These are phyloP conservation scores for Dallia pectoralis DNA, from an alignment of 2,797 vertebrate genomes.

Conservation along the genomic window DNA sequence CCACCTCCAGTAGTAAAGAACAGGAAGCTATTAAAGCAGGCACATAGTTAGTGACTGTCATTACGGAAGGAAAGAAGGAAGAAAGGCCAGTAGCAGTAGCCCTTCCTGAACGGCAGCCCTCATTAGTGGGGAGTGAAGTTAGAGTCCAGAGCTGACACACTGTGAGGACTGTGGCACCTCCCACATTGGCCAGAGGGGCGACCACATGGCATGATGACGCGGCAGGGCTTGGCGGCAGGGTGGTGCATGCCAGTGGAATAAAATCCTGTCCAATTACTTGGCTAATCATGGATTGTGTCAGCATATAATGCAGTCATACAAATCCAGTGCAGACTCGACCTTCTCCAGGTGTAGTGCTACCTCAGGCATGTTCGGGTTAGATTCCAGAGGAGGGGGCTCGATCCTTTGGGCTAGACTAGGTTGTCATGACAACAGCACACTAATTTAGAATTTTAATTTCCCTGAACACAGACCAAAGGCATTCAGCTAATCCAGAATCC, in stretches of 20 bases:
- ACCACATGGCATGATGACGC: neutral
- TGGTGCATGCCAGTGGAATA: no score
- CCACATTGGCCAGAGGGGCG: conserved; percentile 50
- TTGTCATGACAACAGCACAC: neutral
- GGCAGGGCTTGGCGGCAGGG: no score
- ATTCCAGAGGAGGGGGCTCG: neutral
- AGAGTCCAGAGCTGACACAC: conserved; percentile 51
- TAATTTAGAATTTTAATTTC: neutral
- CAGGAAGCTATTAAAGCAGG: conserved; percentile 82
- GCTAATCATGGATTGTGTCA: no score
- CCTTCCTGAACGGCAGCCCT: conserved; percentile 64
- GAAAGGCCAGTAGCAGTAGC: conserved; percentile 33
- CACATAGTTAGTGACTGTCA: conserved; percentile 73
- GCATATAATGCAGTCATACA: no score
- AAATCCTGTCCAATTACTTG: no score
- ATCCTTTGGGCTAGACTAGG: neutral
- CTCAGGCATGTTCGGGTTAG: no score
- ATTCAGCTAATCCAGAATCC: neutral
- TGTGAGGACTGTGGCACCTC: conserved; percentile 57
- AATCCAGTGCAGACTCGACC: no score
- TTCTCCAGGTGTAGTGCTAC: no score
- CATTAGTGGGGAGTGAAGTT: conserved; percentile 72
- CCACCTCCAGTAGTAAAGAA: conserved; percentile 72
- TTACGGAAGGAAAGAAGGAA: conserved; percentile 62
- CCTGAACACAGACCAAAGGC: neutral